Percentiles rank a stretch among this genome's conserved stretches.
These are phyloP conservation scores for Parnassius apollo DNA, from an alignment of 2,888 invertebrate species.

Conservation along the genomic window DNA sequence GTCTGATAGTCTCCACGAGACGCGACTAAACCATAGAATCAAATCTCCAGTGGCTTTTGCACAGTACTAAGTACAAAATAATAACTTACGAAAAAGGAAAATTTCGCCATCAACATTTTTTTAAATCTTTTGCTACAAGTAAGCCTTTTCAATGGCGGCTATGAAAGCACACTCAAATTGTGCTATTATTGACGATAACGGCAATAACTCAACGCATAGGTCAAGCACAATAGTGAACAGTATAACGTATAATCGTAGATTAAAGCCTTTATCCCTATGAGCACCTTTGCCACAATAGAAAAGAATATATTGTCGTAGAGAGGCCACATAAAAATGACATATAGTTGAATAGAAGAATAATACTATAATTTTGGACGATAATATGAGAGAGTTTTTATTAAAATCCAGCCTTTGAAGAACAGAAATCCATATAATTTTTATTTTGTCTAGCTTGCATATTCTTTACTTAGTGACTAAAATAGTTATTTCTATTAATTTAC, in stretches of 20 bases:
- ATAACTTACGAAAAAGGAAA: no score
- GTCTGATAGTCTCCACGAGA: no score
- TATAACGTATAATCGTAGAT: conserved; percentile 80
- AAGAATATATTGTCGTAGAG: conserved; percentile 79
- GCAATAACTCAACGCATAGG: conserved; percentile 75
- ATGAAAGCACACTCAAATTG: conserved; percentile 53
- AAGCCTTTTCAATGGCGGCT: conserved; percentile 5
- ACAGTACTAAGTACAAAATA: no score
- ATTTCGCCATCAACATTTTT: no score
- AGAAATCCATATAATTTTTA: no score
- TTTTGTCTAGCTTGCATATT: no score
- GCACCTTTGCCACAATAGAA: conserved; percentile 78
- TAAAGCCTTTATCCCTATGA: conserved; percentile 77
- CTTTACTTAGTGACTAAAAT: no score
- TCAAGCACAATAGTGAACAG: conserved; percentile 79
- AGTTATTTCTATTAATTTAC: no score
- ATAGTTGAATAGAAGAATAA: conserved; percentile 52
- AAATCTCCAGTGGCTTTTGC: no score
- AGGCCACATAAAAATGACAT: conserved; percentile 80
- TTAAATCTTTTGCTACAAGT: conserved; percentile 9
- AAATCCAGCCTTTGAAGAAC: no score
- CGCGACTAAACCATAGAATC: no score
- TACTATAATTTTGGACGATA: background rate
- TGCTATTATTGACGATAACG: conserved; percentile 64
- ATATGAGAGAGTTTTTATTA: background rate